phyloP scores from a whole-genome alignment of 2,113 vertebrate species.

The Bambusicola thoracicus region DNA sequence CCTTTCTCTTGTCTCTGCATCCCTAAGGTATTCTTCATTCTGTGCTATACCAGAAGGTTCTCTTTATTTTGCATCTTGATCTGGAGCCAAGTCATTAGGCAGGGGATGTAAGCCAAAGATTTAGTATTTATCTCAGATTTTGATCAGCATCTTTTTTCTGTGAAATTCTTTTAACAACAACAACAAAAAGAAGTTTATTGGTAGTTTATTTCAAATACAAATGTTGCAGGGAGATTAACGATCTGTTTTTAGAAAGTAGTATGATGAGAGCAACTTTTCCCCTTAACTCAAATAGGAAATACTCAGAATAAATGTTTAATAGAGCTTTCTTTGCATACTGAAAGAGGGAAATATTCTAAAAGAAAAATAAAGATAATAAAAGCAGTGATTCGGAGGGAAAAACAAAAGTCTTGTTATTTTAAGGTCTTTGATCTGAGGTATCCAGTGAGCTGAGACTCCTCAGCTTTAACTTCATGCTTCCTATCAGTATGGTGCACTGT shows the following conservation, averaged over 20 bases:
- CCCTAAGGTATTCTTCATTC: not conserved
- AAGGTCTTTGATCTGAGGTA: not conserved
- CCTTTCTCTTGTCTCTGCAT: constrained; percentile 15
- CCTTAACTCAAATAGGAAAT: not conserved
- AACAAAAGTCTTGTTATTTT: not conserved
- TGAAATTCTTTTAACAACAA: not conserved
- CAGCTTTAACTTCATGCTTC: not conserved
- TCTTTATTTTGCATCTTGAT: not conserved
- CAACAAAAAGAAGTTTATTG: not conserved
- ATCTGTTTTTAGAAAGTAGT: not conserved
- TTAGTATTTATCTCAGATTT: not conserved
- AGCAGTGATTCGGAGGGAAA: not conserved
- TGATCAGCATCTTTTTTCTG: not conserved
- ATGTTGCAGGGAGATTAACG: not conserved
- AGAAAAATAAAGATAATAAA: not conserved
- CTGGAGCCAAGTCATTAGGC: not conserved
- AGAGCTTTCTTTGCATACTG: not conserved
- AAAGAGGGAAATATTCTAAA: not conserved
- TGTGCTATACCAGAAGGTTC: not conserved
- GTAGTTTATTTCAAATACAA: not conserved
- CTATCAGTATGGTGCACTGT: not conserved
- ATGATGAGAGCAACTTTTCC: not conserved
- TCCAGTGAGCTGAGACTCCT: not conserved
- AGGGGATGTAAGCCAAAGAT: not conserved
- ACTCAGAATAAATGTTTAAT: not conserved